Percentiles rank a stretch among this genome's conserved stretches.
Evolutionary conservation across 2,888 invertebrate genomes (phyloP).

Genomic region (Lasioglossum vierecki): DNA sequence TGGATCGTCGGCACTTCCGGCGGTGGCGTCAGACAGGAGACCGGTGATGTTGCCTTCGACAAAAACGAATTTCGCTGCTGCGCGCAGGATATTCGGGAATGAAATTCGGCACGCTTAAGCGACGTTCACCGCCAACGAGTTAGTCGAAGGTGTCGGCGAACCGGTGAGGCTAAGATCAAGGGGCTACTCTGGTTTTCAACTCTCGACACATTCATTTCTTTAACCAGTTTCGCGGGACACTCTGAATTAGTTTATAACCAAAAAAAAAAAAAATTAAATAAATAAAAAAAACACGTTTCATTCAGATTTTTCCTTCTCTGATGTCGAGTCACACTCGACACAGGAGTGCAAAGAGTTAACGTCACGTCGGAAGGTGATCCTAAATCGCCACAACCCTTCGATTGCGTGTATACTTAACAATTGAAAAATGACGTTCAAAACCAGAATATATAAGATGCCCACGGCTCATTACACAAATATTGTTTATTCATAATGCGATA

Average conservation of each 20-base stretch:
- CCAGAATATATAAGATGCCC: not conserved
- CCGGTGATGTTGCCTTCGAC: constrained; percentile 84
- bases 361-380: too few relatives aligned
- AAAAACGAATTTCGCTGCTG: constrained; percentile 79
- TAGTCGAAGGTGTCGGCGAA: constrained; percentile 10
- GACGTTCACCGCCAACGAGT: constrained; percentile 17
- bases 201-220: not conserved
- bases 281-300: too few relatives aligned
- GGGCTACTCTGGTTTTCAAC: not conserved
- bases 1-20: constrained; percentile 85
- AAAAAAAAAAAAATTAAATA: too few relatives aligned
- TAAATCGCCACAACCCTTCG: too few relatives aligned
- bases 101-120: constrained; percentile 32
- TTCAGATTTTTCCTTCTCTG: too few relatives aligned
- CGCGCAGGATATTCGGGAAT: constrained; percentile 53
- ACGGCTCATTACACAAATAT: not conserved
- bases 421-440: not conserved
- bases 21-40: constrained; percentile 88
- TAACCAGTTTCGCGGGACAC: too few relatives aligned
- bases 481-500: not conserved
- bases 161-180: not conserved
- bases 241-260: too few relatives aligned
- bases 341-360: too few relatives aligned
- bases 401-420: not conserved
- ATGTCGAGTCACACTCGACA: too few relatives aligned